A percentile compares a stretch with the other conserved stretches of the same genome.
phyloP scores from a whole-genome alignment of 2,797 vertebrate species.

The Neopelma chrysocephalum region DNA sequence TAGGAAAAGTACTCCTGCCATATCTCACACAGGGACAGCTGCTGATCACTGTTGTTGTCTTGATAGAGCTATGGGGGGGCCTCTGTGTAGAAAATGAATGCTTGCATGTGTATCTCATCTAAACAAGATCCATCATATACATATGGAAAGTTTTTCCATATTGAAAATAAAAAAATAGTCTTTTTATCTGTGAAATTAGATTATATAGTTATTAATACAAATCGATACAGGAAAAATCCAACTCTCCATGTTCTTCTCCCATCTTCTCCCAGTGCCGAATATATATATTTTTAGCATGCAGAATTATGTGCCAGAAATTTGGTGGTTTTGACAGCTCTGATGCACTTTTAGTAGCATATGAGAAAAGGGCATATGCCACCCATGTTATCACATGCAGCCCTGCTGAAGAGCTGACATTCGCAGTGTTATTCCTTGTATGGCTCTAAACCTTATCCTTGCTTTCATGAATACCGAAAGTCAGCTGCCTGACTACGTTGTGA shows the following conservation, averaged over 20 bases:
- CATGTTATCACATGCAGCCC: not conserved
- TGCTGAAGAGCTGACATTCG: not conserved
- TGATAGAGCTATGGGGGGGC: not conserved
- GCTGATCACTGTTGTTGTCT: not conserved
- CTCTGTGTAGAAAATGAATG: not conserved
- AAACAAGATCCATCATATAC: not conserved
- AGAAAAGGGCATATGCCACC: not conserved
- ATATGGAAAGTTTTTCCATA: not conserved
- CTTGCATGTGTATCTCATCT: not conserved
- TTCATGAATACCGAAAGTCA: not conserved
- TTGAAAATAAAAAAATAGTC: not conserved
- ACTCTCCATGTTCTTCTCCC: not conserved
- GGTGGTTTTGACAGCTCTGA: not conserved
- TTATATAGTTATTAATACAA: not conserved
- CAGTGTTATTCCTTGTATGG: not conserved
- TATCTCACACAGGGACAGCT: not conserved
- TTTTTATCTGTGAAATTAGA: not conserved
- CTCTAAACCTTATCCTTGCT: not conserved
- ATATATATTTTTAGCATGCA: not conserved
- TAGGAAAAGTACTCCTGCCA: not conserved
- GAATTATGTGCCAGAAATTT: not conserved
- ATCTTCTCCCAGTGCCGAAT: not conserved
- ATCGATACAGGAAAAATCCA: not conserved
- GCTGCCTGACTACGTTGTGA: not conserved
- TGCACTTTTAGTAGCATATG: not conserved